These are phyloP conservation scores for Ianthella basta DNA, from an alignment of 37 sponge, comb jelly and placozoan species.

Conservation along the genomic window DNA sequence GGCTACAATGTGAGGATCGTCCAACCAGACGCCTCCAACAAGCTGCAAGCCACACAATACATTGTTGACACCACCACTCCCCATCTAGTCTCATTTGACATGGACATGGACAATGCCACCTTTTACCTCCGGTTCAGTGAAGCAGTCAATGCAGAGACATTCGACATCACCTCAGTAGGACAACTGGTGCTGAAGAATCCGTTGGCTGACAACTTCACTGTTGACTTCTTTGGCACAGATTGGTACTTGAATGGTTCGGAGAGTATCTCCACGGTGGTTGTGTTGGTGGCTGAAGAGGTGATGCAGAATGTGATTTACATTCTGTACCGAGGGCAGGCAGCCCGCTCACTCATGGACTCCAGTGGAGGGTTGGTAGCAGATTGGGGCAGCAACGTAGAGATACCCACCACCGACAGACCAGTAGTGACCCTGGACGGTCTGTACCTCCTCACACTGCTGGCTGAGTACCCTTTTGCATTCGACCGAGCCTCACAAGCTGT, in stretches of 20 bases:
- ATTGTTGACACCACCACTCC: not conserved
- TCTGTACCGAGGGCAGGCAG: not conserved
- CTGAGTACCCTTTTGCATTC: not conserved
- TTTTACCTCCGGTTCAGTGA: constrained; percentile 18
- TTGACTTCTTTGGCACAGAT: not conserved
- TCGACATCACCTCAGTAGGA: not conserved
- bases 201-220: not conserved
- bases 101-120: not conserved
- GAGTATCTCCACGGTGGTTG: not conserved
- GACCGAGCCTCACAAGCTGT: not conserved
- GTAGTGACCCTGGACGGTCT: not conserved
- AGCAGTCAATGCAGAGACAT: not conserved
- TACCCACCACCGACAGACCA: not conserved
- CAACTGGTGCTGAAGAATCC: constrained; percentile 1
- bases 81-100: not conserved
- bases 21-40: not conserved
- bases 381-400: not conserved
- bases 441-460: not conserved
- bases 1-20: not conserved
- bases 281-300: not conserved
- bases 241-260: too few relatives aligned
- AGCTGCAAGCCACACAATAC: not conserved
- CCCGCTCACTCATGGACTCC: not conserved
- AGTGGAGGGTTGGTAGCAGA: not conserved
- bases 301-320: not conserved